Conservation (phyloP, 2,888 invertebrate species). For the Syritta pipiens region DNA sequence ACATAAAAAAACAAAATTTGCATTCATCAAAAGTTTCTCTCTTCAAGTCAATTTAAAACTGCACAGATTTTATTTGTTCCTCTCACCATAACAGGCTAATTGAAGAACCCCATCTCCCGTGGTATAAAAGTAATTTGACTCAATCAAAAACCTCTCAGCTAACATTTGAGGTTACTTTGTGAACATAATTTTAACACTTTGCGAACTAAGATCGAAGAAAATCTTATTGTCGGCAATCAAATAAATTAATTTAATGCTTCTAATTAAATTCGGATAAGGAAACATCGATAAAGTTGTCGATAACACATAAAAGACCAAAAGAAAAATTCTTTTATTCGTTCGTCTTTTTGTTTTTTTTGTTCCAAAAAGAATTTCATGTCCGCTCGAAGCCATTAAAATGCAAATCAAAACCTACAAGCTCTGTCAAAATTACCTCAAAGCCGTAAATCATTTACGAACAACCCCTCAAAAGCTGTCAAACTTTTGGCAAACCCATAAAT, state of each 20-base stretch:
- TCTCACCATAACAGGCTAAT: slow-evolving; percentile 5
- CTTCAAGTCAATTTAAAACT: background rate
- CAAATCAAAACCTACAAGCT: slow-evolving; percentile 49
- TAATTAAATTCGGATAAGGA: slow-evolving; percentile 43
- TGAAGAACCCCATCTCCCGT: background rate
- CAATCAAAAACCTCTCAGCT: background rate
- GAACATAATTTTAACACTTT: slow-evolving; percentile 14
- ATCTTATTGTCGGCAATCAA: slow-evolving; percentile 17
- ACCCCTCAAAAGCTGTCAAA: slow-evolving; percentile 34
- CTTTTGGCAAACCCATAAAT: slow-evolving; percentile 55
- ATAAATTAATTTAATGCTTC: slow-evolving; percentile 45
- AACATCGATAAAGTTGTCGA: slow-evolving; percentile 20
- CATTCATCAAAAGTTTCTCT: background rate
- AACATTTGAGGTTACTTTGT: background rate
- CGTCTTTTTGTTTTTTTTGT: too few relatives aligned
- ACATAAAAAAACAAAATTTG: too few relatives aligned
- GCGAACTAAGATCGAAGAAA: background rate
- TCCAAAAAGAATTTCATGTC: slow-evolving; percentile 12
- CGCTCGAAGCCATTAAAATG: slow-evolving; percentile 42
- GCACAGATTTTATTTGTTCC: background rate
- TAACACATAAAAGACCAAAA: slow-evolving; percentile 12
- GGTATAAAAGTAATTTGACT: background rate
- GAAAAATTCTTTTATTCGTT: too few relatives aligned
- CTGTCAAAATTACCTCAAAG: slow-evolving; percentile 48
- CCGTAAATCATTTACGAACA: slow-evolving; percentile 41